A percentile compares a stretch with the other conserved stretches of the same genome.
Conservation (phyloP, 1,140 invertebrate genomes). For the Drosophila lini region DNA sequence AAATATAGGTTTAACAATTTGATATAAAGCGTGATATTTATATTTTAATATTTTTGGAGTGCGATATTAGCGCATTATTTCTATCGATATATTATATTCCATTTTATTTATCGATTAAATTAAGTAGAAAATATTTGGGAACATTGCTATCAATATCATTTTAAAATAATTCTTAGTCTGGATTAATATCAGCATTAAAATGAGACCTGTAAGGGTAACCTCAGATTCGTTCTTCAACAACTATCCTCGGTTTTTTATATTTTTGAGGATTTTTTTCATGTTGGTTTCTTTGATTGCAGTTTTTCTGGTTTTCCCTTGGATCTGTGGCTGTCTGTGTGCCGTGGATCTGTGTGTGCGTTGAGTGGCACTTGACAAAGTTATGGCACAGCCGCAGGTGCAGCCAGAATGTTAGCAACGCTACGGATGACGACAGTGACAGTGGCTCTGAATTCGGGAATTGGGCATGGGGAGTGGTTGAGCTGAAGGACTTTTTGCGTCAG, state of each 20-base stretch:
- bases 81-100: too few species aligned
- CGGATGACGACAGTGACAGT: constrained; percentile 17
- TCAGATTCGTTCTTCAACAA: background rate
- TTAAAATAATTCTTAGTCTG: background rate
- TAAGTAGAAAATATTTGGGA: too few species aligned
- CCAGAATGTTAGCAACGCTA: constrained; percentile 32
- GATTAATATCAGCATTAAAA: background rate
- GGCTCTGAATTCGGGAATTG: constrained; percentile 7
- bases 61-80: too few species aligned
- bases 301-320: constrained; percentile 15
- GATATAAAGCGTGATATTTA: too few species aligned
- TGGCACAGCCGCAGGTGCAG: constrained; percentile 54
- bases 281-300: constrained; percentile 52
- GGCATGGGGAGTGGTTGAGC: constrained; percentile 1
- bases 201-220: background rate
- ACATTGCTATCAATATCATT: background rate
- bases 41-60: too few species aligned
- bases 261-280: background rate
- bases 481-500: constrained; percentile 3
- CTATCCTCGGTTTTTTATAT: background rate
- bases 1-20: too few species aligned
- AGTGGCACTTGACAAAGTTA: constrained; percentile 62
- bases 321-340: constrained; percentile 4
- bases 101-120: too few species aligned
- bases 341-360: constrained; percentile 16